Evolutionary conservation across 1,140 invertebrate species (phyloP).

Genomic region (Listronotus bonariensis): DNA sequence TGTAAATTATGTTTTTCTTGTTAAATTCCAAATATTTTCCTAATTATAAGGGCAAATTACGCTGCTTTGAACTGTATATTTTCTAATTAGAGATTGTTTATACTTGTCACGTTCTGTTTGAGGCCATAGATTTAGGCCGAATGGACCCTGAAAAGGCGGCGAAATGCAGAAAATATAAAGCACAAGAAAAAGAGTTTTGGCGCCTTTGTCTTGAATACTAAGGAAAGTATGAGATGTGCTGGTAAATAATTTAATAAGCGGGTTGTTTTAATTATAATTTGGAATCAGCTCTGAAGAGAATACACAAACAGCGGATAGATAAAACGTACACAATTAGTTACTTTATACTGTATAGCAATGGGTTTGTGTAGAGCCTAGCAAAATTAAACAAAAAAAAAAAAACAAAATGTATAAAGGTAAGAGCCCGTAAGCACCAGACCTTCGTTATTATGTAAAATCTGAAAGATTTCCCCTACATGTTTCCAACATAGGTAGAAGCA

Average conservation of each 20-base stretch:
- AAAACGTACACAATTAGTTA: too few species aligned
- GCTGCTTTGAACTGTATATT: constrained; percentile 3
- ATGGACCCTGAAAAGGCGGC: constrained; percentile 10
- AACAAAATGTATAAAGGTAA: too few species aligned
- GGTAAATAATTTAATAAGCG: constrained; percentile 3
- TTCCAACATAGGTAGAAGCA: too few species aligned
- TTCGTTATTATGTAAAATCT: too few species aligned
- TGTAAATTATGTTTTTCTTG: neutral
- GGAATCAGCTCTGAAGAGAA: too few species aligned
- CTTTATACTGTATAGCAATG: too few species aligned
- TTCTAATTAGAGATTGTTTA: constrained; percentile 9
- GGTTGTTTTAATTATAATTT: neutral
- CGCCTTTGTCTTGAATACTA: constrained; percentile 2
- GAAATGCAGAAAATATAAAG: constrained; percentile 9
- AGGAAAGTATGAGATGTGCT: neutral
- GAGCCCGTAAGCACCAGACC: too few species aligned
- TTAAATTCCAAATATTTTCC: constrained; percentile 5
- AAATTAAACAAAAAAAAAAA: too few species aligned
- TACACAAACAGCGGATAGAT: too few species aligned
- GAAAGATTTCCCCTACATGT: too few species aligned
- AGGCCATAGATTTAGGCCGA: constrained; percentile 9
- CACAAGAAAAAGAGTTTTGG: constrained; percentile 1
- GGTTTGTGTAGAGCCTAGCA: too few species aligned
- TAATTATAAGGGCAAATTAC: neutral
- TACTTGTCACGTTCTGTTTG: constrained; percentile 5